These are phyloP conservation scores for Mesoclemmys tuberculata DNA, from an alignment of 2,113 vertebrate genomes.

Conservation along the genomic window DNA sequence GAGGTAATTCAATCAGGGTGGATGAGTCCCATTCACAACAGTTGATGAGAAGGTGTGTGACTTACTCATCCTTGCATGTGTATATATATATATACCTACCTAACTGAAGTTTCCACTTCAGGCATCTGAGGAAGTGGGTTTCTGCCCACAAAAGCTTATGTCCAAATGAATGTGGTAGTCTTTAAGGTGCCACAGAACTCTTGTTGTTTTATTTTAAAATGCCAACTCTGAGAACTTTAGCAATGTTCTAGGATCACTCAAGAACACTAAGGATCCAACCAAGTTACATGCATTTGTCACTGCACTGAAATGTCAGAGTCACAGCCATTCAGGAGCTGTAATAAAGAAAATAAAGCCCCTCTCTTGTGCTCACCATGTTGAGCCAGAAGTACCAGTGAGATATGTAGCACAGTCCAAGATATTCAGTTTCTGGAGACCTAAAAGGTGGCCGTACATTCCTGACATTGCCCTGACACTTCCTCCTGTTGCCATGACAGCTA, in stretches of 20 bases:
- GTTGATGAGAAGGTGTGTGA: no score
- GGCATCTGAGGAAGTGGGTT: no score
- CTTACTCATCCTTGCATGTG: no score
- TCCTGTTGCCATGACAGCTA: constrained; percentile 87
- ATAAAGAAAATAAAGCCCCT: not conserved
- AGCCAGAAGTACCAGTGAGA: constrained; percentile 87
- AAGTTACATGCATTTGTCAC: not conserved
- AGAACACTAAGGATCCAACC: not conserved
- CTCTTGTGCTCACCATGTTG: constrained; percentile 84
- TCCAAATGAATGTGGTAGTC: no score
- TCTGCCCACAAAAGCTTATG: no score
- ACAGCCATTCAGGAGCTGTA: not conserved
- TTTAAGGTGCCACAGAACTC: no score
- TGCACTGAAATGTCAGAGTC: not conserved
- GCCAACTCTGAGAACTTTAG: not conserved
- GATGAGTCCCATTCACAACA: no score
- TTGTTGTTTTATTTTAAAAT: not conserved
- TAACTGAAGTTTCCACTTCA: no score
- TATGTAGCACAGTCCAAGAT: constrained; percentile 86
- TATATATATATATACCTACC: no score
- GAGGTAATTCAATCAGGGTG: no score
- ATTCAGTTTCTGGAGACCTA: constrained; percentile 82
- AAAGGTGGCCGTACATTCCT: constrained; percentile 83
- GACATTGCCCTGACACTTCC: constrained; percentile 89
- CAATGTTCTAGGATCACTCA: not conserved